These are phyloP conservation scores for Mohoua ochrocephala DNA, from an alignment of 2,113 vertebrate species.

Conservation along the genomic window DNA sequence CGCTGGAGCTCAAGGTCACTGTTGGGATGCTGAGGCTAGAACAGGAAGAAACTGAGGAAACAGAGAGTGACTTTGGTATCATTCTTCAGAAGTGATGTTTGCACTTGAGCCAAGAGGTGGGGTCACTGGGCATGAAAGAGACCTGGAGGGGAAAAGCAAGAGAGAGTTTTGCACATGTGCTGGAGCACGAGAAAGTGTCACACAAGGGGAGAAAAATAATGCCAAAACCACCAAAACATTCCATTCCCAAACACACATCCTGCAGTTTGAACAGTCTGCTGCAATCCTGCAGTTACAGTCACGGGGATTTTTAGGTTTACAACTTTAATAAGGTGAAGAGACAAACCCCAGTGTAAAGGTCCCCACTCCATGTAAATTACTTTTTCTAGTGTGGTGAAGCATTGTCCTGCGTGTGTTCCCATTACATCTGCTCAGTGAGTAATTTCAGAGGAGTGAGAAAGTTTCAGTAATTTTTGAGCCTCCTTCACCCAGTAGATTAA, in stretches of 20 bases:
- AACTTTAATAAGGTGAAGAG: not conserved
- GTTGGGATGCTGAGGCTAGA: not conserved
- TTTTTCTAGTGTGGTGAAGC: not conserved
- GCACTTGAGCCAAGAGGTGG: not conserved
- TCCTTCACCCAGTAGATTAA: not conserved
- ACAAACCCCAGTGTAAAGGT: not conserved
- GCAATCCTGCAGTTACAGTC: not conserved
- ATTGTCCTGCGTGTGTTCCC: not conserved
- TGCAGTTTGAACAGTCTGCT: not conserved
- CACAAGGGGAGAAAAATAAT: not conserved
- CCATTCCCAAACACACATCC: not conserved
- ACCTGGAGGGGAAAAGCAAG: not conserved
- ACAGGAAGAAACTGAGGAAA: not conserved
- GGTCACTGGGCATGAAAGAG: not conserved
- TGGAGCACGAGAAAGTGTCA: accelerated
- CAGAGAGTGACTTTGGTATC: not conserved
- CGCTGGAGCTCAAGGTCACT: not conserved
- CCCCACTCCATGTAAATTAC: not conserved
- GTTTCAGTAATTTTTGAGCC: constrained; percentile 1
- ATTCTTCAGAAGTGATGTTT: not conserved
- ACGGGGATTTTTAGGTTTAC: not conserved
- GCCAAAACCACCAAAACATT: not conserved
- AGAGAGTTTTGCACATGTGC: not conserved
- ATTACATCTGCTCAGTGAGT: not conserved
- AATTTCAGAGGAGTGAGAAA: not conserved